phyloP scores from a whole-genome alignment of 2,113 vertebrate species.

The Mus spicilegus region DNA sequence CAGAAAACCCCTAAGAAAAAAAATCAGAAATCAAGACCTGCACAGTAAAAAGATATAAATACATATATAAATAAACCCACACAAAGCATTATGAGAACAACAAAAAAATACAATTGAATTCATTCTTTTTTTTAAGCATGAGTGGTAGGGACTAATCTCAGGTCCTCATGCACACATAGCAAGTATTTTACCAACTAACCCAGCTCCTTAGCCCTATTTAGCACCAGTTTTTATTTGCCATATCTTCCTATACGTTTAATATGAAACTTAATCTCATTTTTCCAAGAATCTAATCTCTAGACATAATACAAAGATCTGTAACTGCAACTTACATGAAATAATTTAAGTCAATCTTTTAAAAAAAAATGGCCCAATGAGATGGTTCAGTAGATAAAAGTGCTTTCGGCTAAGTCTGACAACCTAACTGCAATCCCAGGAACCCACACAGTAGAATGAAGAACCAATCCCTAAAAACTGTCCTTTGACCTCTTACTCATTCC shows the following conservation, averaged over 20 bases:
- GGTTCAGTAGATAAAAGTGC: background rate
- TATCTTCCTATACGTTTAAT: conserved; percentile 50
- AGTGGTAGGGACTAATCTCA: background rate
- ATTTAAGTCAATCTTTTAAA: background rate
- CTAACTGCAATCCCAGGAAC: background rate
- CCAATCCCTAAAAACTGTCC: background rate
- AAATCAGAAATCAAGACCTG: background rate
- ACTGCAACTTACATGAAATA: conserved; percentile 64
- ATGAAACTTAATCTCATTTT: conserved; percentile 41
- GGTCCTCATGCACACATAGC: background rate
- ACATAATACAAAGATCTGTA: conserved; percentile 57
- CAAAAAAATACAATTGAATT: background rate
- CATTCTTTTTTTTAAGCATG: background rate
- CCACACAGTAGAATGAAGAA: background rate
- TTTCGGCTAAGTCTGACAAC: background rate
- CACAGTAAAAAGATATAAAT: background rate
- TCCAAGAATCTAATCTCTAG: conserved; percentile 61
- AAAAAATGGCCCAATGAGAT: background rate
- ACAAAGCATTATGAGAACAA: background rate
- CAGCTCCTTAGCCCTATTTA: conserved; percentile 5
- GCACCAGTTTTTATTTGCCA: conserved; percentile 43
- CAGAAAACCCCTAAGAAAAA: background rate
- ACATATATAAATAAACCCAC: background rate
- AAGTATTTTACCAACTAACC: background rate
- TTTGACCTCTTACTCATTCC: background rate